Base-by-base conservation (phyloP, 1,140 invertebrate species). In the Eriocheir sinensis region DNA sequence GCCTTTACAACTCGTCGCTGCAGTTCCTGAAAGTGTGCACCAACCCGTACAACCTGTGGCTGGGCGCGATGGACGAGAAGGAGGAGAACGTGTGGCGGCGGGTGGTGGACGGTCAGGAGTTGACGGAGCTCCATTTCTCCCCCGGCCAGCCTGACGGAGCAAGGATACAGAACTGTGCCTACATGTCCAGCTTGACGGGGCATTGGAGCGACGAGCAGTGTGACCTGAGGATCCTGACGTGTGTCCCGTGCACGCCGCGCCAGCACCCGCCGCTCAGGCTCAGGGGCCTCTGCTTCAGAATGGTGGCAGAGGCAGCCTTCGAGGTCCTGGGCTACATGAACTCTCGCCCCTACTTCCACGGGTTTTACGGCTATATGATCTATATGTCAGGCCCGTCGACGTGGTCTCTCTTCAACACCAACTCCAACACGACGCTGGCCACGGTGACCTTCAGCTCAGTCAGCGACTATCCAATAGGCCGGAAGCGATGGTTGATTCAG, bases 311-410 rank as follows among this genome's bases (percentile, higher is more conserved):
- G 40, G 90, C 92, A n/a, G 44, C 72, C n/a, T 93, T 93, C 40
- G 92, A 95, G 48, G 40, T 95, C 30, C 92, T 93, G 4, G 95
- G 95, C 21, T 95, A 95, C 79, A 53, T 80, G 34, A 93, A 91
- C 40, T 38, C 32, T 4, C 81, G 79, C 12, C 95, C 95, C 2
- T 95, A 93, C 79, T 95, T 95, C 36, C 95, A 95, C 86, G 95
- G 95, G 3, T 90, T 93, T 17, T 93, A 89, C 72, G 95, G 95
- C 32, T 86, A 53, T 21, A 93, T 93, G 89, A 81, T 89, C 38
- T 86, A 32, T 32, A 90, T 92, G 81, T 80, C 80, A 21, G 85
- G 30, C 2, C 85, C 36, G n/a, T 91, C 85, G 0, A 81, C 48
- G 1, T 94, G 93, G 93, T 86, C 34, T 21, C 40, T 94, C 2